phyloP scores from a whole-genome alignment of 2,113 vertebrate species.

The Potamarius usumacintae region DNA sequence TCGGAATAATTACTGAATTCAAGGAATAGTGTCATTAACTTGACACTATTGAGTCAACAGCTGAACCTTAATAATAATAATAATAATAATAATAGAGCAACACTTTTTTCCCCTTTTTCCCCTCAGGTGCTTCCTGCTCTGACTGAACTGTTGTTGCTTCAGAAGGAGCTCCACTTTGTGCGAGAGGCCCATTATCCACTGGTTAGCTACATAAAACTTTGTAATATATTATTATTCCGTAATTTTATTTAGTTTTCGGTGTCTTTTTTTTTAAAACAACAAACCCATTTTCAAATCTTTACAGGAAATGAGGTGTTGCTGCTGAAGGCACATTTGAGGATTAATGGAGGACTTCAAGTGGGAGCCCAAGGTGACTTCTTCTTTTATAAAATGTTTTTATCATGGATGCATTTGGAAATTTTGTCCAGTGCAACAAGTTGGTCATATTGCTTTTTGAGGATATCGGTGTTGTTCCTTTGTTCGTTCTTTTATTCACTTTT shows the following conservation, averaged over 20 bases:
- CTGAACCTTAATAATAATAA: not conserved
- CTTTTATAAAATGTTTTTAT: not conserved
- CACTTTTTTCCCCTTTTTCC: too few species aligned
- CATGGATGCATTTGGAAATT: not conserved
- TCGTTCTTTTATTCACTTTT: not conserved
- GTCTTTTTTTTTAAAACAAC: not conserved
- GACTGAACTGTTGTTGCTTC: not conserved
- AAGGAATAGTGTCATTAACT: not conserved
- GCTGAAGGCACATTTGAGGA: constrained; percentile 43
- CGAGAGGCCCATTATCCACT: not conserved
- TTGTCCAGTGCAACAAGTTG: not conserved
- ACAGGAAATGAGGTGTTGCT: not conserved
- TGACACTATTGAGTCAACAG: not conserved
- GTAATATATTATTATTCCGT: not conserved
- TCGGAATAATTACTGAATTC: not conserved
- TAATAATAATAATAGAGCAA: too few species aligned
- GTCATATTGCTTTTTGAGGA: not conserved
- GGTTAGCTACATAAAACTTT: not conserved
- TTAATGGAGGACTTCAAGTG: constrained; percentile 44
- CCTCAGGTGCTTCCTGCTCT: not conserved
- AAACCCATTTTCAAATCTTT: not conserved
- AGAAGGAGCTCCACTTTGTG: not conserved
- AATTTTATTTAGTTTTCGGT: not conserved
- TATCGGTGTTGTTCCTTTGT: not conserved
- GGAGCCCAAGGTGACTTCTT: constrained; percentile 58